Evolutionary conservation across 2,113 vertebrate species (phyloP).

Genomic region (Gambusia holbrooki): DNA sequence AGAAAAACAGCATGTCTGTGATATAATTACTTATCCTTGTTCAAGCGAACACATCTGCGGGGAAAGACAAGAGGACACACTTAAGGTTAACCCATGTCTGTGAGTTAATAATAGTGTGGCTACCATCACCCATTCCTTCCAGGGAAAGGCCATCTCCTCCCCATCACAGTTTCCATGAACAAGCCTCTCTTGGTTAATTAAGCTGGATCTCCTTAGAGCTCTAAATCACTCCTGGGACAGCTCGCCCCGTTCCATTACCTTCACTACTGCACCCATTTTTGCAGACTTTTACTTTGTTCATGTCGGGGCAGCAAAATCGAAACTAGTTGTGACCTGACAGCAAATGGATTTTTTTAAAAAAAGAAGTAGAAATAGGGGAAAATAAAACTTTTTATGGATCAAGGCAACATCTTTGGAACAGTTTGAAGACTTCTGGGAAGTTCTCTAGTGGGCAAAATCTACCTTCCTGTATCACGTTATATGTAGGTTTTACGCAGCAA

Average conservation of each 20-base stretch:
- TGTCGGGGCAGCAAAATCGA: conserved; percentile 22
- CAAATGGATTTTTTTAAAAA: not conserved
- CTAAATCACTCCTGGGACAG: conserved; percentile 66
- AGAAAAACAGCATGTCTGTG: not conserved
- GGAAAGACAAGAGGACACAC: conserved; percentile 19
- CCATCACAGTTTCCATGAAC: conserved; percentile 75
- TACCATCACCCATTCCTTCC: conserved; percentile 43
- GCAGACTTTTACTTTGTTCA: conserved; percentile 35
- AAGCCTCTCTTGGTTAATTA: conserved; percentile 85
- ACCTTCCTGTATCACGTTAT: too few relatives aligned
- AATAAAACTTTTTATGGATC: conserved; percentile 2
- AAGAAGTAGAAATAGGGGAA: not conserved
- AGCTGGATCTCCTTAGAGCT: conserved; percentile 70
- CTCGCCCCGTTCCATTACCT: conserved; percentile 52
- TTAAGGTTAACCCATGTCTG: conserved; percentile 49
- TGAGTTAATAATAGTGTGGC: conserved; percentile 63
- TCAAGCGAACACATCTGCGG: conserved; percentile 9
- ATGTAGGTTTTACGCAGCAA: too few relatives aligned
- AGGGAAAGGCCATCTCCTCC: conserved; percentile 56
- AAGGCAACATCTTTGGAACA: conserved; percentile 20
- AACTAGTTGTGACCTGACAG: conserved; percentile 12
- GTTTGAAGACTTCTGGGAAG: conserved; percentile 29
- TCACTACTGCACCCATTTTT: conserved; percentile 53
- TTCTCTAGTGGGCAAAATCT: too few relatives aligned
- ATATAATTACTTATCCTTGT: not conserved